Conservation (phyloP, 2,888 invertebrate species). For the Globia sparganii region DNA sequence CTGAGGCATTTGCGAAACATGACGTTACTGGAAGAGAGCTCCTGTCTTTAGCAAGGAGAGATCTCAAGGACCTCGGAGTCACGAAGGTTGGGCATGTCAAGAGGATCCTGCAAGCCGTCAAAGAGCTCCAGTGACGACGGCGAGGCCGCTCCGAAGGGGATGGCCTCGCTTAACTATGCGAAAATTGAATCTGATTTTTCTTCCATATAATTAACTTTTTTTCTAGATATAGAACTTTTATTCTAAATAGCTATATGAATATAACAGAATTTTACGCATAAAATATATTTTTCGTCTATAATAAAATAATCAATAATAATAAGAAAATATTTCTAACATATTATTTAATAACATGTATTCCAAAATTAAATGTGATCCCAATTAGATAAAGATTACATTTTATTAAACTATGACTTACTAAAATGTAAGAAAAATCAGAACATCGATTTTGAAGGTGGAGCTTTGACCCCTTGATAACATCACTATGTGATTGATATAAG, state of each 20-base stretch:
- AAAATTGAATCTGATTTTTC: conserved; percentile 61
- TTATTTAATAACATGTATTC: conserved; percentile 18
- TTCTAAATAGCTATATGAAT: conserved; percentile 49
- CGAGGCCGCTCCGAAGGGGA: conserved; percentile 88
- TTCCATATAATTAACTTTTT: conserved; percentile 54
- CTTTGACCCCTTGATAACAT: conserved; percentile 43
- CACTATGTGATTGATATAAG: conserved; percentile 7
- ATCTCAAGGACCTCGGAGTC: conserved; percentile 97
- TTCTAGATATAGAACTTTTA: conserved; percentile 49
- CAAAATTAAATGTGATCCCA: conserved; percentile 30
- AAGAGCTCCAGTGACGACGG: conserved; percentile 92
- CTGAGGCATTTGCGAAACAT: conserved; percentile 96
- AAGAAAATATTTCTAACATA: conserved; percentile 33
- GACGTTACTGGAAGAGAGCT: conserved; percentile 98
- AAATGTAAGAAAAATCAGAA: conserved; percentile 65
- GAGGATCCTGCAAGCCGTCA: conserved; percentile 97
- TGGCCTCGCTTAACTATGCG: conserved; percentile 76
- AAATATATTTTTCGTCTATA: conserved; percentile 58
- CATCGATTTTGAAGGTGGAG: conserved; percentile 44
- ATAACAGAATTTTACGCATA: conserved; percentile 40
- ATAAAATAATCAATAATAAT: conserved; percentile 43
- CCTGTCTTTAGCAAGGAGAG: conserved; percentile 95
- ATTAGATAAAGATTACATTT: conserved; percentile 24
- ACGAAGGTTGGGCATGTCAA: conserved; percentile 99
- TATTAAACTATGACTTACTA: conserved; percentile 11